phyloP scores from a whole-genome alignment of 2,888 invertebrate species.

The Gnatocerus cornutus region DNA sequence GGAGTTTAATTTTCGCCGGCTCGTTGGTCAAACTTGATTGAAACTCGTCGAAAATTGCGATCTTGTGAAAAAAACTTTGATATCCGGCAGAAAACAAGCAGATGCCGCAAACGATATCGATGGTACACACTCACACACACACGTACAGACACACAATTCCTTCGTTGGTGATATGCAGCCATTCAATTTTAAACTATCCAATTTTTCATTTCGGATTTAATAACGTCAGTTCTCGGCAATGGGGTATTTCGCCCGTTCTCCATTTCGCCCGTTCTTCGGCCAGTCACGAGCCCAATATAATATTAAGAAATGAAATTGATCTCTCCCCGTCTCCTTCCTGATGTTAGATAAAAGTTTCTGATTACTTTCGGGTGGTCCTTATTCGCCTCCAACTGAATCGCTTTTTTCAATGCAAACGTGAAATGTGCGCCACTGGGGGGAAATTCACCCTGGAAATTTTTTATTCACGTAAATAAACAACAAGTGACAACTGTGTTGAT shows the following conservation, averaged over 20 bases:
- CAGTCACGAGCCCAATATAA: constrained; percentile 71
- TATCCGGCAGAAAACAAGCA: constrained; percentile 57
- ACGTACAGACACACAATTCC: constrained; percentile 63
- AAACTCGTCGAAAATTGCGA: constrained; percentile 43
- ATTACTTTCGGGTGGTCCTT: constrained; percentile 66
- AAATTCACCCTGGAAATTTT: constrained; percentile 15
- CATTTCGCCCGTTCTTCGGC: constrained; percentile 62
- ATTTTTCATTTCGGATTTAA: constrained; percentile 72
- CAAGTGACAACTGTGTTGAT: too few species aligned
- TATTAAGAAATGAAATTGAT: constrained; percentile 71
- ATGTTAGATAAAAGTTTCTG: constrained; percentile 69
- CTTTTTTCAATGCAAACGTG: constrained; percentile 42
- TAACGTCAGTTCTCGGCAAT: constrained; percentile 69
- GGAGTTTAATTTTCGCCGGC: constrained; percentile 44
- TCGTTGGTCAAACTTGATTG: constrained; percentile 44
- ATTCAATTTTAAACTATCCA: constrained; percentile 72
- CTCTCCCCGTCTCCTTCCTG: constrained; percentile 62
- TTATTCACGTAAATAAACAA: too few species aligned
- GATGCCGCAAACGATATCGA: constrained; percentile 63
- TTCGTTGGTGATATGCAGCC: constrained; percentile 63
- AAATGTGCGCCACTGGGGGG: constrained; percentile 42
- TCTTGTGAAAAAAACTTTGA: constrained; percentile 39
- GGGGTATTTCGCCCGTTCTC: constrained; percentile 61
- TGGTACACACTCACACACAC: constrained; percentile 46
- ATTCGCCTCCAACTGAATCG: constrained; percentile 37